A percentile compares a stretch with the other conserved stretches of the same genome.
phyloP scores from a whole-genome alignment of 2,797 vertebrate genomes.

The Takifugu rubripes region DNA sequence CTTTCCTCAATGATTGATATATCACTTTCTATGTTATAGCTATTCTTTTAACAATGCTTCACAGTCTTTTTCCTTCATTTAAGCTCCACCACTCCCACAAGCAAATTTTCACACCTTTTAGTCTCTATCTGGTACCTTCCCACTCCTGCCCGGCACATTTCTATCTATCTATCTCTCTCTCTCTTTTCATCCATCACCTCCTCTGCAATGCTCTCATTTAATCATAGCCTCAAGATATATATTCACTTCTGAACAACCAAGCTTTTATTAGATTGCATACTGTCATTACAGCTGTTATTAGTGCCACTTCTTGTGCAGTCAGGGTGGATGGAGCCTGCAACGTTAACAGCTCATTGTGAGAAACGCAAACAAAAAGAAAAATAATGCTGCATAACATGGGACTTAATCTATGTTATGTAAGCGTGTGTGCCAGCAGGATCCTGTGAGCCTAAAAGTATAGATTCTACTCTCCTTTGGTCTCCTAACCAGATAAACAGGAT shows the following conservation, averaged over 20 bases:
- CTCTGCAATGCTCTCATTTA: constrained; percentile 82
- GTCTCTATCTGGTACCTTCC: constrained; percentile 56
- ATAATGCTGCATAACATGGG: constrained; percentile 16
- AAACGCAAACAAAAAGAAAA: constrained; percentile 18
- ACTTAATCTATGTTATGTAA: constrained; percentile 10
- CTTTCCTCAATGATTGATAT: constrained; percentile 5
- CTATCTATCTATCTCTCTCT: constrained; percentile 65
- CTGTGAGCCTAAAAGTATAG: no score
- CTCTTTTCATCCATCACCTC: constrained; percentile 77
- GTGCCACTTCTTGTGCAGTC: constrained; percentile 58
- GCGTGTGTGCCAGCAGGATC: no score
- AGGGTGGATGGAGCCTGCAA: constrained; percentile 34
- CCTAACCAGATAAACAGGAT: no score
- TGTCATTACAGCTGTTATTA: constrained; percentile 67
- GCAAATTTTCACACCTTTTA: constrained; percentile 72
- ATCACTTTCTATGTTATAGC: constrained; percentile 44
- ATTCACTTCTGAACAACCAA: constrained; percentile 71
- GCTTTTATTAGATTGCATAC: constrained; percentile 66
- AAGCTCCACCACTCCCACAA: constrained; percentile 65
- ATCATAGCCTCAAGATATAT: constrained; percentile 80
- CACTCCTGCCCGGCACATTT: constrained; percentile 74
- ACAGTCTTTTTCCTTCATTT: constrained; percentile 50
- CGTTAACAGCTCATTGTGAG: constrained; percentile 40
- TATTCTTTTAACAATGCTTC: constrained; percentile 48
- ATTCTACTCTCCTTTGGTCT: no score